These are phyloP conservation scores for Phylloscopus trochiloides DNA, from an alignment of 2,113 vertebrate species.

Conservation along the genomic window DNA sequence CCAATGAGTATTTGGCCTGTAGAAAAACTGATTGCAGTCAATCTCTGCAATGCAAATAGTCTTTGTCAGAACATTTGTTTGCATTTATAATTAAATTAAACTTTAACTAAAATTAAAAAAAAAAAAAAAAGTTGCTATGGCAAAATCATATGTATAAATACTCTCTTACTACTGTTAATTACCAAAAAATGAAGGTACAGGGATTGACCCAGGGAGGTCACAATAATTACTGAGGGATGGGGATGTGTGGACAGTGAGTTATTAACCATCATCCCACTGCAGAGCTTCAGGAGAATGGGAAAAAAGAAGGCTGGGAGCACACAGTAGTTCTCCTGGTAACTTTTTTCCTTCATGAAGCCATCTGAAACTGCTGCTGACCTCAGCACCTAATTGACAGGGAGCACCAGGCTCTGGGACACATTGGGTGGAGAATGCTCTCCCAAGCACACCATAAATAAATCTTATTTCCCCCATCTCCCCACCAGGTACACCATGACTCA, in stretches of 20 bases:
- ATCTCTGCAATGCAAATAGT: conserved; percentile 28
- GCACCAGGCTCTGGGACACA: not conserved
- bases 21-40: conserved; percentile 6
- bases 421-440: not conserved
- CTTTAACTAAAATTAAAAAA: not conserved
- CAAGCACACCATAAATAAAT: accelerated
- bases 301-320: not conserved
- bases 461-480: accelerated
- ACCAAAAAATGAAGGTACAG: not conserved
- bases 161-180: not conserved
- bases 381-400: not conserved
- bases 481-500: not conserved
- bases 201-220: not conserved
- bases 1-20: conserved; percentile 7
- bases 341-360: not conserved
- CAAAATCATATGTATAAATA: not conserved
- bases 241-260: not conserved
- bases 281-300: not conserved
- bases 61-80: conserved; percentile 43
- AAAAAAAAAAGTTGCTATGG: not conserved
- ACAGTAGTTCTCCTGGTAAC: not conserved
- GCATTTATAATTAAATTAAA: conserved; percentile 50
- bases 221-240: not conserved
- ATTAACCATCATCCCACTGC: not conserved
- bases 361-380: not conserved